Percentiles rank a stretch among this genome's conserved stretches.
Conservation (phyloP, 2,113 vertebrate species). For the Cochlearius cochlearius region DNA sequence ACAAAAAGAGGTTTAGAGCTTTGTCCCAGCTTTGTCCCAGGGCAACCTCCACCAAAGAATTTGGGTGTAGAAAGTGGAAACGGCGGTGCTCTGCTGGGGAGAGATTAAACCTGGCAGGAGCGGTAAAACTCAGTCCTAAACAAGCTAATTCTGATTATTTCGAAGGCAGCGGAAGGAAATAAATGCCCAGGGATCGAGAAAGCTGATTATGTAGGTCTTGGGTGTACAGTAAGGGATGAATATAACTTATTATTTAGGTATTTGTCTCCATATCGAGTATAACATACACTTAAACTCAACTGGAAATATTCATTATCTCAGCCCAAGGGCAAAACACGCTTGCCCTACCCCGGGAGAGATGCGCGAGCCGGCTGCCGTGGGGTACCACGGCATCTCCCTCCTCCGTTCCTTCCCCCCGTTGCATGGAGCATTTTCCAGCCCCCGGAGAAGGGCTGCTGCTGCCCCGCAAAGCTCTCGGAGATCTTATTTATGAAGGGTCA, state of each 20-base stretch:
- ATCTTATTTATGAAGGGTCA: neutral
- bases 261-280: neutral
- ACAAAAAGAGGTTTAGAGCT: neutral
- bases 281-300: neutral
- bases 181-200: neutral
- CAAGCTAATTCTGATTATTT: neutral
- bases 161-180: neutral
- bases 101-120: neutral
- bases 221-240: neutral
- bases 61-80: neutral
- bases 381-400: neutral
- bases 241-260: neutral
- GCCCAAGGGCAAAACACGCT: neutral
- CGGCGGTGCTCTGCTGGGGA: neutral
- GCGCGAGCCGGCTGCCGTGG: accelerated
- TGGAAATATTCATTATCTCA: neutral
- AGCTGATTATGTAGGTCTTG: neutral
- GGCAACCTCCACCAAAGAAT: neutral
- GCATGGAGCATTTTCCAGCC: neutral
- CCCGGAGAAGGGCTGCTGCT: accelerated
- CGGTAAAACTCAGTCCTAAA: neutral
- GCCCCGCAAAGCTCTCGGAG: neutral
- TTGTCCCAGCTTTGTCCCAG: accelerated
- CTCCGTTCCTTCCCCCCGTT: neutral
- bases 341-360: accelerated